Evolutionary conservation across 2,797 vertebrate genomes (phyloP).

Genomic region (Melanogrammus aeglefinus): DNA sequence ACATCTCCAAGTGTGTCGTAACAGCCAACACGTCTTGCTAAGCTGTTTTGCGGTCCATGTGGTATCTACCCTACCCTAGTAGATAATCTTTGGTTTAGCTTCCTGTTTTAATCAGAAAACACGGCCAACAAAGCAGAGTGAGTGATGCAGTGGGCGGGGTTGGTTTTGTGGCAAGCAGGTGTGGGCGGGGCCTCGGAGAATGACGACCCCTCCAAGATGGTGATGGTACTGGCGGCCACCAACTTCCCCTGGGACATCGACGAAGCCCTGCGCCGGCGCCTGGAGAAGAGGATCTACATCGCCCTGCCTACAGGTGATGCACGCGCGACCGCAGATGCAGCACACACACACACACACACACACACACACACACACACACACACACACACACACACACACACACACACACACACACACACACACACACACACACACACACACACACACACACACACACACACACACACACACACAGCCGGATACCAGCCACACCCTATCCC

Average conservation of each 20-base stretch:
- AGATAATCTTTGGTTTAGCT: neutral
- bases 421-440: neutral
- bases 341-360: neutral
- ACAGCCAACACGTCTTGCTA: too few relatives aligned
- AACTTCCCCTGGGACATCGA: constrained; percentile 99
- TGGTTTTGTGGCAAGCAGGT: constrained; percentile 65
- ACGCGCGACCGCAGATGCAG: neutral
- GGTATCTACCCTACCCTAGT: too few relatives aligned
- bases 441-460: neutral
- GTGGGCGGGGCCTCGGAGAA: constrained; percentile 91
- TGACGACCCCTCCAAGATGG: constrained; percentile 97
- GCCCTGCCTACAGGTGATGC: constrained; percentile 89
- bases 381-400: neutral
- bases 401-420: neutral
- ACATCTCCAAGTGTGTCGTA: too few relatives aligned
- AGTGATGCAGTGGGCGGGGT: neutral
- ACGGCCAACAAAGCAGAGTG: neutral
- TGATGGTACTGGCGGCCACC: constrained; percentile 96
- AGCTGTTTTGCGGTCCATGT: too few relatives aligned
- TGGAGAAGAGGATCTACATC: constrained; percentile 98
- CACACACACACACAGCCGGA: neutral
- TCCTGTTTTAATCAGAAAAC: neutral
- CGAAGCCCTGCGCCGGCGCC: constrained; percentile 89
- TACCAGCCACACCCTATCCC: neutral
- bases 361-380: neutral